phyloP scores from a whole-genome alignment of 1,140 invertebrate species.

The Apocrypta bakeri region DNA sequence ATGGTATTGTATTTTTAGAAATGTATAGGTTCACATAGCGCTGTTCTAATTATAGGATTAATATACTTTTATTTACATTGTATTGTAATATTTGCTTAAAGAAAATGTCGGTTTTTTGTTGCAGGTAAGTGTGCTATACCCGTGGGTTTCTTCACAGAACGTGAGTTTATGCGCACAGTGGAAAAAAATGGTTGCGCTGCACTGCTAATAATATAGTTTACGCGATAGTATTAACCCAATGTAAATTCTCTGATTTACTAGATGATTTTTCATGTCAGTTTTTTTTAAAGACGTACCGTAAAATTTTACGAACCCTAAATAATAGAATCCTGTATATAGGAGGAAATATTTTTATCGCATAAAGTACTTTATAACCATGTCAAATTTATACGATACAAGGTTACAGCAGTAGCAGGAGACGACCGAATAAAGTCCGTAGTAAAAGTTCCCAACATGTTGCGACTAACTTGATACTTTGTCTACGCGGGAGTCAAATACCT shows the following conservation, averaged over 20 bases:
- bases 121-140: neutral
- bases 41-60: no score
- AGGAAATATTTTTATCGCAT: neutral
- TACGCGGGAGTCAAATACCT: neutral
- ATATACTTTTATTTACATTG: no score
- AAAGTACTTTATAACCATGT: conserved; percentile 2
- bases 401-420: neutral
- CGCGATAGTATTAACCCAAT: neutral
- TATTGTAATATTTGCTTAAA: neutral
- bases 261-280: neutral
- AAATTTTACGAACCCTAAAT: neutral
- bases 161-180: neutral
- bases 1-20: no score
- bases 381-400: neutral
- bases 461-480: conserved; percentile 2
- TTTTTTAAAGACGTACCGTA: neutral
- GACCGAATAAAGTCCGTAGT: neutral
- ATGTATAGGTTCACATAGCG: no score
- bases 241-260: neutral
- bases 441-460: neutral
- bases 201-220: neutral
- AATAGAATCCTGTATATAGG: neutral
- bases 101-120: neutral
- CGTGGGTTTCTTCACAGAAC: no score
- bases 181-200: neutral